phyloP scores from a whole-genome alignment of 2,888 invertebrate genomes.

The Nipponacmea schrenckii region DNA sequence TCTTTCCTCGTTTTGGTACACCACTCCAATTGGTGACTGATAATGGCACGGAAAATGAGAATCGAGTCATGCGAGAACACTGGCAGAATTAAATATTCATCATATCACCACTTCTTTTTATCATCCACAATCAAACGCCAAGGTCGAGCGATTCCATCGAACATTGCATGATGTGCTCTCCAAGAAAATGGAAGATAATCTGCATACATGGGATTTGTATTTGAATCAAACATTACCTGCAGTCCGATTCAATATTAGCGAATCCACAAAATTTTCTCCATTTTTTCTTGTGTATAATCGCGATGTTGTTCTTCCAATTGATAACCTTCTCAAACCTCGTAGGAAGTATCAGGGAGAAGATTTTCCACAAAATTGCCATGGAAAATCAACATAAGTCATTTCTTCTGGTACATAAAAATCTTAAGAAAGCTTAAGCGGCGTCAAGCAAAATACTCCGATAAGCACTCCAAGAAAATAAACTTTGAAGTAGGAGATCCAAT shows the following conservation, averaged over 20 bases:
- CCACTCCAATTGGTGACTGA: too few relatives aligned
- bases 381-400: conserved; percentile 16
- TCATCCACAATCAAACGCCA: conserved; percentile 19
- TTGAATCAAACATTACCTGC: too few relatives aligned
- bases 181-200: too few relatives aligned
- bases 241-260: too few relatives aligned
- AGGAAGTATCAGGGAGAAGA: conserved; percentile 6
- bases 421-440: not conserved
- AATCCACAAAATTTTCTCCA: too few relatives aligned
- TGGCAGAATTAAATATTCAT: conserved; percentile 5
- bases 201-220: too few relatives aligned
- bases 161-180: too few relatives aligned
- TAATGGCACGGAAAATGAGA: conserved; percentile 23
- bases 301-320: conserved; percentile 6
- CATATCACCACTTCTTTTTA: conserved; percentile 14
- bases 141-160: too few relatives aligned
- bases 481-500: too few relatives aligned
- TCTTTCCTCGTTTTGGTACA: too few relatives aligned
- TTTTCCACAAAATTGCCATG: conserved; percentile 2
- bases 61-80: conserved; percentile 16
- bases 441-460: conserved; percentile 1
- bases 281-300: conserved; percentile 12
- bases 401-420: too few relatives aligned
- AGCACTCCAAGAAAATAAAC: too few relatives aligned
- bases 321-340: conserved; percentile 8